phyloP scores from a whole-genome alignment of 2,888 invertebrate species.

The Mesochorus sp. region DNA sequence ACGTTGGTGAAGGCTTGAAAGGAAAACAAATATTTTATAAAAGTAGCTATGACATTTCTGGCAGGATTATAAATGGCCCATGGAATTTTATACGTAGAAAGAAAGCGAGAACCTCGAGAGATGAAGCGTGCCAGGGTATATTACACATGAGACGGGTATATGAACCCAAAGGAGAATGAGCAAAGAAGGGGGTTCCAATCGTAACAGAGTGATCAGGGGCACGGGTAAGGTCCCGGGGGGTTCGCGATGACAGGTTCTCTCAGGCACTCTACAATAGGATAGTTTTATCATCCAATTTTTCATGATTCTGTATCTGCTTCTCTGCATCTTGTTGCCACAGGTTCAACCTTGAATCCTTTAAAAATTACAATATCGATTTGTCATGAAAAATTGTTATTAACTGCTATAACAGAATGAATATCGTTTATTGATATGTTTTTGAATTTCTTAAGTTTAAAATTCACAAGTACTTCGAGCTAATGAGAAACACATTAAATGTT shows the following conservation, averaged over 20 bases:
- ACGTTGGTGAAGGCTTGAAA: too few species aligned
- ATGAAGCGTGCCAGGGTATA: slow-evolving; percentile 49
- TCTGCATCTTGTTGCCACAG: slow-evolving; percentile 72
- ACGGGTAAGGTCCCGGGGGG: slow-evolving; percentile 72
- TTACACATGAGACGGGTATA: not conserved
- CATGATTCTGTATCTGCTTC: slow-evolving; percentile 35
- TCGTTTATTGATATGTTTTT: too few species aligned
- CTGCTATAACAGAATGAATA: too few species aligned
- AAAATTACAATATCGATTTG: slow-evolving; percentile 52
- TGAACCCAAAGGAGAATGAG: slow-evolving; percentile 7
- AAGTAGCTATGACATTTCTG: slow-evolving; percentile 38
- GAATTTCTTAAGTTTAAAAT: too few species aligned
- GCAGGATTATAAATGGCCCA: slow-evolving; percentile 78
- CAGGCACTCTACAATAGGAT: slow-evolving; percentile 53
- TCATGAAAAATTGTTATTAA: slow-evolving; percentile 10
- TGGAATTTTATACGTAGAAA: slow-evolving; percentile 76
- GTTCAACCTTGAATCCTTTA: slow-evolving; percentile 74
- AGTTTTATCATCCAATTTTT: slow-evolving; percentile 48
- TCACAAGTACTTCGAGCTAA: too few species aligned
- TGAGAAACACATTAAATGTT: slow-evolving; percentile 15
- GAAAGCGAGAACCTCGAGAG: slow-evolving; percentile 43
- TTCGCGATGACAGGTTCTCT: slow-evolving; percentile 77
- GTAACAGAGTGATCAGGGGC: slow-evolving; percentile 76
- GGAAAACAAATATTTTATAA: not conserved
- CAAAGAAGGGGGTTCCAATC: slow-evolving; percentile 72